phyloP scores from a whole-genome alignment of 2,113 vertebrate genomes.

The Hipposideros armiger region DNA sequence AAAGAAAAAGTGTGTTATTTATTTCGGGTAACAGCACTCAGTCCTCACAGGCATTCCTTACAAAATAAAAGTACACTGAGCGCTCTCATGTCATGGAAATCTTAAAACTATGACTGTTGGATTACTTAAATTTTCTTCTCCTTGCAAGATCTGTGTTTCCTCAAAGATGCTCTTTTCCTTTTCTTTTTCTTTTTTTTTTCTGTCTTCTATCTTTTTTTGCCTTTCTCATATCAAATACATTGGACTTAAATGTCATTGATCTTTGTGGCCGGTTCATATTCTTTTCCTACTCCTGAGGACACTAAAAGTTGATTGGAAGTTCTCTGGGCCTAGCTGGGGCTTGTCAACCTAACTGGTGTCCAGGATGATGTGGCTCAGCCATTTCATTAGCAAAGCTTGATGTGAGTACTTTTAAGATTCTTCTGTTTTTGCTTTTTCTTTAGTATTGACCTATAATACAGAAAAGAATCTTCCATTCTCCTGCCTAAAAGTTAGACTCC shows the following conservation, averaged over 20 bases:
- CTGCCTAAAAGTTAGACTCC: neutral
- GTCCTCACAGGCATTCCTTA: neutral
- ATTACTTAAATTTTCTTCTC: conserved; percentile 20
- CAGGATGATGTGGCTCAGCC: neutral
- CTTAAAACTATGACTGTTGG: neutral
- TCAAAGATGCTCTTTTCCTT: neutral
- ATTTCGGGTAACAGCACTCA: neutral
- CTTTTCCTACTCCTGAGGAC: neutral
- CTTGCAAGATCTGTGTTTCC: neutral
- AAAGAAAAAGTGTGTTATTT: neutral
- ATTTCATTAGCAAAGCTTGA: neutral
- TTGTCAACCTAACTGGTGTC: neutral
- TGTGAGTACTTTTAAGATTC: neutral
- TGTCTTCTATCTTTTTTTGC: no score
- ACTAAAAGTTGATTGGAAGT: neutral
- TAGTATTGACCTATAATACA: neutral
- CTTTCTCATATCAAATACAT: neutral
- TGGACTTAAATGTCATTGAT: neutral
- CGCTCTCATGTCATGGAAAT: neutral
- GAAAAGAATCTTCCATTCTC: neutral
- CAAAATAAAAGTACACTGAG: conserved; percentile 1
- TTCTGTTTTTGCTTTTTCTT: neutral
- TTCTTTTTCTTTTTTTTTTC: neutral
- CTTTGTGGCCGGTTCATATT: neutral
- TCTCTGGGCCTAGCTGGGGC: neutral